These are phyloP conservation scores for Porites lutea DNA, from an alignment of 64 coral and sea anemone genomes.

Conservation along the genomic window DNA sequence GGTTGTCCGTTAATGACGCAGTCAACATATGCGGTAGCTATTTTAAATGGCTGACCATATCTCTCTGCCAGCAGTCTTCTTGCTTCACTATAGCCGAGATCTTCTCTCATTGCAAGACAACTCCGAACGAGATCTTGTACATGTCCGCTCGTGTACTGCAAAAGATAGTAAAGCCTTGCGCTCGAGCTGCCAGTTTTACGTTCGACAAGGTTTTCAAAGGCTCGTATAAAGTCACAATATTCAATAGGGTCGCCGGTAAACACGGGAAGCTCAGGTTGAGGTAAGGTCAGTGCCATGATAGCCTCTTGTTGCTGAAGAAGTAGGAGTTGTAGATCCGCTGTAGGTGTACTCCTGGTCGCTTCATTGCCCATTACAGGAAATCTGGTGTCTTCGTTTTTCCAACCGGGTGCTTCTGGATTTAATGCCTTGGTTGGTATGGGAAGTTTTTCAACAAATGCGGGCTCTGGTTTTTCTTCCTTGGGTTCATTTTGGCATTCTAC, in stretches of 20 bases:
- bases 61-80: constrained; percentile 25
- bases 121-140: constrained; percentile 34
- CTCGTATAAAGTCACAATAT: constrained; percentile 45
- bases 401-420: too few species aligned
- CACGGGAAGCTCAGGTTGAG: constrained; percentile 34
- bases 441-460: too few species aligned
- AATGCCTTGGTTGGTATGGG: too few species aligned
- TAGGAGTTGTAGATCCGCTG: constrained; percentile 8
- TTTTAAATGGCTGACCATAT: constrained; percentile 52
- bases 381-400: too few species aligned
- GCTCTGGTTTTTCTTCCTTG: too few species aligned
- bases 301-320: constrained; percentile 29
- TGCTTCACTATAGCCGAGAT: constrained; percentile 31
- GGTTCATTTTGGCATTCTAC: too few species aligned
- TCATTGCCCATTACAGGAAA: too few species aligned
- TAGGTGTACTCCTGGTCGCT: neutral
- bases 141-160: constrained; percentile 28
- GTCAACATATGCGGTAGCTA: constrained; percentile 27
- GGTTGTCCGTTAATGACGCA: constrained; percentile 11
- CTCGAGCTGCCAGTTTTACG: constrained; percentile 1
- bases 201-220: constrained; percentile 44
- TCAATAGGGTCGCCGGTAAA: constrained; percentile 16
- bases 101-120: constrained; percentile 19
- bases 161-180: constrained; percentile 47
- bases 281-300: constrained; percentile 51